Evolutionary conservation across 1,140 invertebrate genomes (phyloP).

Genomic region (Papilio aristodemus): DNA sequence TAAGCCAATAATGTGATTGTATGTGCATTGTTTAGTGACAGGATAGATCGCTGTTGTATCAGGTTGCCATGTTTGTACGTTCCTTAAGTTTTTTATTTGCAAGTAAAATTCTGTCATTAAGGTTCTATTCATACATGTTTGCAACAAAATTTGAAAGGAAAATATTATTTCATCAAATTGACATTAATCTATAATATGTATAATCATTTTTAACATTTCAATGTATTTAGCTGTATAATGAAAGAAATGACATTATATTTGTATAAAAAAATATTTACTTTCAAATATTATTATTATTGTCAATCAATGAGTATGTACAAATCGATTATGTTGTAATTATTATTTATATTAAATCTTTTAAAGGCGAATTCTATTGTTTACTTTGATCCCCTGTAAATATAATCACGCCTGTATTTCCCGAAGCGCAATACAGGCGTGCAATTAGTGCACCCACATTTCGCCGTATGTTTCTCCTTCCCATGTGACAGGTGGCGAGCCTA

Average conservation of each 20-base stretch:
- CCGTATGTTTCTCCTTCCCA: no score
- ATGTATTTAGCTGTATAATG: conserved; percentile 54
- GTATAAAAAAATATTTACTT: conserved; percentile 71
- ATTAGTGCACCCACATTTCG: no score
- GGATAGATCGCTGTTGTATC: conserved; percentile 29
- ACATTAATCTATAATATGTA: conserved; percentile 37
- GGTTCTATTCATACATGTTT: conserved; percentile 50
- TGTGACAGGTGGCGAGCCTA: no score
- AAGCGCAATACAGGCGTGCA: no score
- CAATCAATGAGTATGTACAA: conserved; percentile 76
- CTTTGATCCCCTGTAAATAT: no score
- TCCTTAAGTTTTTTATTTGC: conserved; percentile 75
- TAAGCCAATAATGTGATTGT: conserved; percentile 13
- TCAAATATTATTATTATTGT: conserved; percentile 68
- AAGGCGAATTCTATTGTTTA: conserved; percentile 43
- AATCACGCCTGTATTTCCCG: no score
- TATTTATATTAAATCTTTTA: conserved; percentile 78
- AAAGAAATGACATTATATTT: conserved; percentile 69
- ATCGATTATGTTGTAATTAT: conserved; percentile 72
- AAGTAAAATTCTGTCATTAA: conserved; percentile 75
- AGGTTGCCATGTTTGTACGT: conserved; percentile 53
- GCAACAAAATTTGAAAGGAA: conserved; percentile 34
- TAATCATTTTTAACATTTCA: conserved; percentile 58
- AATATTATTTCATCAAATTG: conserved; percentile 40
- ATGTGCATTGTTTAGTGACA: conserved; percentile 4